Percentiles rank a stretch among this genome's conserved stretches.
phyloP scores from a whole-genome alignment of 2,113 vertebrate genomes.

The Passer montanus region DNA sequence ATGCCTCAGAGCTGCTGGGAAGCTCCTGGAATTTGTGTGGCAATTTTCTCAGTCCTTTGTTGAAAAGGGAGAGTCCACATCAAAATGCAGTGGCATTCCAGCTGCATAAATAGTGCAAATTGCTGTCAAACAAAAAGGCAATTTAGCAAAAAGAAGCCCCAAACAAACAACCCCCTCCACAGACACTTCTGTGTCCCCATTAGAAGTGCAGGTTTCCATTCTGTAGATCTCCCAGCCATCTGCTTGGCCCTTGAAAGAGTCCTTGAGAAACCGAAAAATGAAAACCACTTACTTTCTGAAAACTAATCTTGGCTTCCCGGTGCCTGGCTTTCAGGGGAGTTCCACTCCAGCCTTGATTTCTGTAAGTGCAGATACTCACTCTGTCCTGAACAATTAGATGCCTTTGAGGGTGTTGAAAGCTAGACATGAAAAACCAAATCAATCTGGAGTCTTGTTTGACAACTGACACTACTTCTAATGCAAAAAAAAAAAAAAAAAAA shows the following conservation, averaged over 20 bases:
- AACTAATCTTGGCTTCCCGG: constrained; percentile 45
- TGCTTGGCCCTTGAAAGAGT: constrained; percentile 50
- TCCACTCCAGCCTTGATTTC: constrained; percentile 49
- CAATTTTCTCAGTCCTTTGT: constrained; percentile 38
- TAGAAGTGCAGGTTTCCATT: constrained; percentile 20
- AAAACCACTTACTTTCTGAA: constrained; percentile 62
- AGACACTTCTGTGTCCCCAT: neutral
- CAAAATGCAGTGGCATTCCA: neutral
- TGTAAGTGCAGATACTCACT: constrained; percentile 38
- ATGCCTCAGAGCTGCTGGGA: neutral
- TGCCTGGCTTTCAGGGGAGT: constrained; percentile 50
- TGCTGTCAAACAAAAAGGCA: constrained; percentile 37
- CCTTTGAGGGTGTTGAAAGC: constrained; percentile 39
- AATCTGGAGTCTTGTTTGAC: constrained; percentile 31
- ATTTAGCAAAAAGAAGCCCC: constrained; percentile 21
- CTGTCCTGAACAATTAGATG: constrained; percentile 52
- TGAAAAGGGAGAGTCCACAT: neutral
- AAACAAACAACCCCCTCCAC: constrained; percentile 2
- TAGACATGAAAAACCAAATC: constrained; percentile 13
- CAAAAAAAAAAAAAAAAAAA: neutral
- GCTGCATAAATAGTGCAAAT: constrained; percentile 21
- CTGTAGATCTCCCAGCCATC: constrained; percentile 28
- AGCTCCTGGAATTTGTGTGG: constrained; percentile 9
- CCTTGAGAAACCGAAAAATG: constrained; percentile 53
- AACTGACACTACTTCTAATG: constrained; percentile 3